These are phyloP conservation scores for Globicephala melas DNA, from an alignment of 2,113 vertebrate species.

Conservation along the genomic window DNA sequence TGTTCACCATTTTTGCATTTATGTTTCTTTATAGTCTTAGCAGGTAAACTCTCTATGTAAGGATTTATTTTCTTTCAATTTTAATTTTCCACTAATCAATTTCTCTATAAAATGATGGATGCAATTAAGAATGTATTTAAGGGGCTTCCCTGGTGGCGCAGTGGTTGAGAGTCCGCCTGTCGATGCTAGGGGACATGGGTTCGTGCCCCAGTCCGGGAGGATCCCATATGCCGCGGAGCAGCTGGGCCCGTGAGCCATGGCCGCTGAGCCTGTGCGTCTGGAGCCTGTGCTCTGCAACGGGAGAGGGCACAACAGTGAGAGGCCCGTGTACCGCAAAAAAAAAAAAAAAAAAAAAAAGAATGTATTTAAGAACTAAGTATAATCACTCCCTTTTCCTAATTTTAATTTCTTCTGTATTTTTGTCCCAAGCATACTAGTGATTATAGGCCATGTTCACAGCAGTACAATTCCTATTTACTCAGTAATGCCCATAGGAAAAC, in stretches of 20 bases:
- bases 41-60: not conserved
- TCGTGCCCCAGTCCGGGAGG: no score
- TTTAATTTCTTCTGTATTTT: slow-evolving; percentile 21
- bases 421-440: not conserved
- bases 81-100: slow-evolving; percentile 9
- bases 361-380: slow-evolving; percentile 37
- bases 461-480: not conserved
- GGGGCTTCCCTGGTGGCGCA: not conserved
- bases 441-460: not conserved
- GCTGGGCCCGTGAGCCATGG: no score
- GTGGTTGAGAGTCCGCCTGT: no score
- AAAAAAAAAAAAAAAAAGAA: not conserved
- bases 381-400: not conserved
- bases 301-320: no score
- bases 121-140: slow-evolving; percentile 41
- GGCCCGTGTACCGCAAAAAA: no score
- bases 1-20: not conserved
- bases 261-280: no score
- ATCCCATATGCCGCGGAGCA: no score
- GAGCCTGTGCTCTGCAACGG: no score
- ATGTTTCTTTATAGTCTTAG: not conserved
- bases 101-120: slow-evolving; percentile 20
- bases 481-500: not conserved
- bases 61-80: slow-evolving; percentile 31
- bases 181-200: no score